phyloP scores from a whole-genome alignment of 2,888 invertebrate genomes.

The Tenthredo distinguenda region DNA sequence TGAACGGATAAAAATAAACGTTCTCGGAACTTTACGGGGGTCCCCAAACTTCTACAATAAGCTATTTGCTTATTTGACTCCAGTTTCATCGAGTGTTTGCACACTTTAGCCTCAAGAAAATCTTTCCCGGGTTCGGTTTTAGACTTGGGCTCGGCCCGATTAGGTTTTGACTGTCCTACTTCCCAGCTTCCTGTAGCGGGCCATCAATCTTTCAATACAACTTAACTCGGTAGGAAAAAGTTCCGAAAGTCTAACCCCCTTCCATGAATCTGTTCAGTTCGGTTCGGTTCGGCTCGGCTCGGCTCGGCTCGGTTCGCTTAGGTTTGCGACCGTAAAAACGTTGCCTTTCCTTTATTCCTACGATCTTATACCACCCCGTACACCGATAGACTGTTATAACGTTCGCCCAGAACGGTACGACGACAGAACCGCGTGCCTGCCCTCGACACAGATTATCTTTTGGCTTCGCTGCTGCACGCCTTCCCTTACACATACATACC shows the following conservation, averaged over 20 bases:
- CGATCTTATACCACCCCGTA: not conserved
- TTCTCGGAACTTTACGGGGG: not conserved
- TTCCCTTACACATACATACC: not conserved
- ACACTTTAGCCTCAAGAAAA: not conserved
- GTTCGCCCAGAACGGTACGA: not conserved
- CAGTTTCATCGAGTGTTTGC: constrained; percentile 34
- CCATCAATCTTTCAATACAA: constrained; percentile 46
- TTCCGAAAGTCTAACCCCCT: not conserved
- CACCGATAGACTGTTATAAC: not conserved
- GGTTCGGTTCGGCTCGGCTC: not conserved
- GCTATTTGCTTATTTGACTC: constrained; percentile 33
- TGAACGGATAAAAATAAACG: not conserved
- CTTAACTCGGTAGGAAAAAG: not conserved
- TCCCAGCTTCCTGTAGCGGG: constrained; percentile 12
- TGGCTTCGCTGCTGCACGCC: constrained; percentile 44
- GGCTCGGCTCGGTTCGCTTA: not conserved
- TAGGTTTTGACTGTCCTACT: constrained; percentile 31
- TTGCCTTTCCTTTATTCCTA: not conserved
- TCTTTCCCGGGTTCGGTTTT: not conserved
- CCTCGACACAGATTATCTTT: constrained; percentile 47
- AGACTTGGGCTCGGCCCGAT: constrained; percentile 31
- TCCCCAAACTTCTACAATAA: constrained; percentile 16
- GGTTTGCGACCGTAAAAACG: constrained; percentile 5
- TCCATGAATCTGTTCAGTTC: not conserved
- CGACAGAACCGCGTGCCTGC: not conserved